Conservation (phyloP, 2,888 invertebrate genomes). For the Melinaea menophilus region DNA sequence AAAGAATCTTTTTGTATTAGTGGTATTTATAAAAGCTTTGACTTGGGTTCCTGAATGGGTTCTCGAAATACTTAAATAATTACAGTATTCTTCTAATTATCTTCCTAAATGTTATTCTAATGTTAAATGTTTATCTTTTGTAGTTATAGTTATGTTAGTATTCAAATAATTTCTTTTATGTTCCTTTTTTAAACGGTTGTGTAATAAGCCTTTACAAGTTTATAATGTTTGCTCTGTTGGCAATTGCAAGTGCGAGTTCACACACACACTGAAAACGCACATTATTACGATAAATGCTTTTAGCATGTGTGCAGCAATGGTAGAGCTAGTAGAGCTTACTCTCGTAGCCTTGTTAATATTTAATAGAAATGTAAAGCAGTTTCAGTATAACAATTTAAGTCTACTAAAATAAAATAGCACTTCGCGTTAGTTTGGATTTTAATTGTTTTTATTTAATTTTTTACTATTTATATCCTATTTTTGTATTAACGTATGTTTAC, state of each 20-base stretch:
- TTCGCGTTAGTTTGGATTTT: no score
- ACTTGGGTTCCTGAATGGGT: no score
- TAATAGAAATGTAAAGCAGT: background rate
- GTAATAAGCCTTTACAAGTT: background rate
- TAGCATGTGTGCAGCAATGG: background rate
- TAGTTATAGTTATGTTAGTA: no score
- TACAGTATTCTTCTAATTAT: no score
- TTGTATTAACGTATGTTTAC: no score
- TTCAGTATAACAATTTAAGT: background rate
- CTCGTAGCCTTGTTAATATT: background rate
- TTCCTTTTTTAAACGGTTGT: background rate
- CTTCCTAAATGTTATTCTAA: no score
- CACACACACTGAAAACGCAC: conserved; percentile 2
- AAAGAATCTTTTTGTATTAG: no score
- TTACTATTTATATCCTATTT: no score
- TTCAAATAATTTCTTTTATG: background rate
- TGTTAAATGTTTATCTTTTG: no score
- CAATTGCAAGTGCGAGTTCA: background rate
- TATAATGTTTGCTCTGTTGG: background rate
- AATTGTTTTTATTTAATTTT: no score
- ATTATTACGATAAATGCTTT: background rate
- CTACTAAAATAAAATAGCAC: background rate
- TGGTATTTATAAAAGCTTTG: no score
- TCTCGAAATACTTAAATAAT: no score
- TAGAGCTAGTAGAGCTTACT: background rate